phyloP scores from a whole-genome alignment of 1,140 invertebrate genomes.

The Trachelipus rathkii region DNA sequence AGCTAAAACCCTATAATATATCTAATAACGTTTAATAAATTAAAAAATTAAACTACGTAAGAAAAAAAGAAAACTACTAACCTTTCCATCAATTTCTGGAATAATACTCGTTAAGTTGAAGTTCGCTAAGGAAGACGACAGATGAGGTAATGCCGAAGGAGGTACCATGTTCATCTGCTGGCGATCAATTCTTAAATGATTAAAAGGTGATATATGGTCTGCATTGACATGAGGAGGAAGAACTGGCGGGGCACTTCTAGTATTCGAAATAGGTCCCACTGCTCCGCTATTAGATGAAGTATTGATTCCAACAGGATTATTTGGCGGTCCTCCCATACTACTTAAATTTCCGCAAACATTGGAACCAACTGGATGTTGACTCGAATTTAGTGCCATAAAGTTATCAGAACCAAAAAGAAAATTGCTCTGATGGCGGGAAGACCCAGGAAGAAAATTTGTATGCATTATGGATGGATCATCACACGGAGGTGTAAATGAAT shows the following conservation, averaged over 20 bases:
- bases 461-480: slow-evolving; percentile 37
- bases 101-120: slow-evolving; percentile 45
- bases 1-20: too few species aligned
- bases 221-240: slow-evolving; percentile 32
- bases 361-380: slow-evolving; percentile 32
- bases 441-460: slow-evolving; percentile 35
- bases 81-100: slow-evolving; percentile 45
- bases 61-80: not conserved
- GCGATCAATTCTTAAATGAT: slow-evolving; percentile 40
- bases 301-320: not conserved
- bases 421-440: slow-evolving; percentile 35
- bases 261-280: slow-evolving; percentile 24
- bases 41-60: slow-evolving; percentile 2
- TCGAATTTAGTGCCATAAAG: slow-evolving; percentile 35
- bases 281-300: not conserved
- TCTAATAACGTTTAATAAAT: too few species aligned
- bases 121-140: slow-evolving; percentile 43
- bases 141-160: slow-evolving; percentile 35
- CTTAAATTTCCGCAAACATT: slow-evolving; percentile 12
- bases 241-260: slow-evolving; percentile 19
- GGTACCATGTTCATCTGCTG: slow-evolving; percentile 41
- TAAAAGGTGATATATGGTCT: slow-evolving; percentile 37
- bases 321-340: slow-evolving; percentile 23
- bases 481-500: slow-evolving; percentile 41
- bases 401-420: slow-evolving; percentile 38